phyloP scores from a whole-genome alignment of 2,797 vertebrate species.

The Antennarius maculatus region DNA sequence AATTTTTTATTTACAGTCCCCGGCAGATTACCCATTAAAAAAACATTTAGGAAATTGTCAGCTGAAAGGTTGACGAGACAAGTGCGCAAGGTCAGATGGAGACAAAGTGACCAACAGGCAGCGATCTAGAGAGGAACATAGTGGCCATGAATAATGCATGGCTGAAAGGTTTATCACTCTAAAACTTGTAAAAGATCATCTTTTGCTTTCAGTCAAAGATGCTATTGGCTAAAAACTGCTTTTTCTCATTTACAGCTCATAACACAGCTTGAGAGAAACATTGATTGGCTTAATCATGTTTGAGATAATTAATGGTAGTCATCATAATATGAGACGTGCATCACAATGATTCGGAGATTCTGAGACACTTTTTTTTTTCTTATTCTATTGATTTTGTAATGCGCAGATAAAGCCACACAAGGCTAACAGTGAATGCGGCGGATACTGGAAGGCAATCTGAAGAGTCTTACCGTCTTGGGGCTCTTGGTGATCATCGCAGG shows the following conservation, averaged over 20 bases:
- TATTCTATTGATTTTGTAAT: neutral
- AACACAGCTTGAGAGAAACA: constrained; percentile 49
- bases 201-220: constrained; percentile 41
- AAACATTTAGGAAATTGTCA: constrained; percentile 47
- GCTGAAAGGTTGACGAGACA: constrained; percentile 56
- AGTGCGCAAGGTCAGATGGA: constrained; percentile 54
- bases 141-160: constrained; percentile 75
- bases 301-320: constrained; percentile 64
- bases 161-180: constrained; percentile 60
- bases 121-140: constrained; percentile 62
- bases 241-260: constrained; percentile 26
- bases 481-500: constrained; percentile 54
- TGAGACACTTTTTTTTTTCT: constrained; percentile 17
- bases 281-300: constrained; percentile 78
- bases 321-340: constrained; percentile 56
- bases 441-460: constrained; percentile 10
- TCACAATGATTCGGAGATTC: constrained; percentile 48
- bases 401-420: neutral
- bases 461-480: constrained; percentile 66
- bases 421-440: neutral
- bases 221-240: constrained; percentile 24
- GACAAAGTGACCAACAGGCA: constrained; percentile 47
- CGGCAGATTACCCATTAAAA: constrained; percentile 56
- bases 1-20: constrained; percentile 49
- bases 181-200: constrained; percentile 69